Evolutionary conservation across 2,888 invertebrate species (phyloP), one percentile per base, ranked within the genome.

Genomic region (Craniophora ligustri): DNA sequence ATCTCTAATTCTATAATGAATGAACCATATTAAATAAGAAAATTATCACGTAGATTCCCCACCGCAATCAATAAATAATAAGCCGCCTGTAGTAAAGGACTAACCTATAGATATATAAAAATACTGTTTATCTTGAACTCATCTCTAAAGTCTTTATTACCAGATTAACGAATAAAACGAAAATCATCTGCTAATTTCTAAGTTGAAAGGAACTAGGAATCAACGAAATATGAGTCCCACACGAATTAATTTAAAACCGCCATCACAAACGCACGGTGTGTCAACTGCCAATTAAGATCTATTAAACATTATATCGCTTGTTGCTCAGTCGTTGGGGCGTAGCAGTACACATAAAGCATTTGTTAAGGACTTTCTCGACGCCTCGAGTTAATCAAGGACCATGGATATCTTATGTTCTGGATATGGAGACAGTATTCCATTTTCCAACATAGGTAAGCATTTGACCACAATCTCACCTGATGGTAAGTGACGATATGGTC

Each of bases 201-300:
- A 47, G 44, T 50, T n/a, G n/a, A n/a, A n/a, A n/a, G n/a, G n/a
- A n/a, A n/a, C n/a, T n/a, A n/a, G n/a, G n/a, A n/a, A n/a, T 36
- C 18, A 48, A 54, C 11, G 35, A 38, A 36, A 30, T 28, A 49
- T 31, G 44, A 74, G 76, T 84, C 72, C 72, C 75, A 70, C 68
- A 71, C 65, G 65, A 67, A 76, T 81, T 77, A 78, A 72, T 72
- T 57, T 35, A 54, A 44, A 56, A 65, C 56, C 53, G 42, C 41
- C 50, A 50, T 54, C 28, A 54, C 69, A 50, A 56, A 31, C 44
- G 49, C 56, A 65, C 64, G 64, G 67, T 69, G 67, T 79, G 82
- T 82, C 80, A 79, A 77, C 77, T 71, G 63, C 80, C 88, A 90
- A 91, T 91, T 91, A 89, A 85, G 82, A 78, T 79, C 86, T 81